Conservation (phyloP, 2,113 vertebrate species). For the Taurulus bubalis region DNA sequence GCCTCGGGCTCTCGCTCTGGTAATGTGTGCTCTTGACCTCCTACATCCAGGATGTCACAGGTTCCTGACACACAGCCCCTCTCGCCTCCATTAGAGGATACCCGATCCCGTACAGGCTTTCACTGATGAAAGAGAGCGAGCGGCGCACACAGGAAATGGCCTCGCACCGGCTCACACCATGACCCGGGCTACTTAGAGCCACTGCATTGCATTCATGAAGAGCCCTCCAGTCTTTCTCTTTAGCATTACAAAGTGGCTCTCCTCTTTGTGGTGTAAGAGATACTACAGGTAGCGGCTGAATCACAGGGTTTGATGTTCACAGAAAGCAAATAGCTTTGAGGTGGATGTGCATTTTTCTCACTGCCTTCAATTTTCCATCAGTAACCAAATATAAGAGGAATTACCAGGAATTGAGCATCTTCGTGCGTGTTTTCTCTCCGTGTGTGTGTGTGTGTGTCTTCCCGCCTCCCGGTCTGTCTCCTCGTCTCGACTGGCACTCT, state of each 20-base stretch:
- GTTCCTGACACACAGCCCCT: slow-evolving; percentile 56
- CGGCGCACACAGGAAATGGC: slow-evolving; percentile 69
- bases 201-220: slow-evolving; percentile 65
- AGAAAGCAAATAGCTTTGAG: slow-evolving; percentile 33
- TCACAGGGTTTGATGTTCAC: slow-evolving; percentile 55
- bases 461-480: slow-evolving; percentile 53
- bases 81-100: slow-evolving; percentile 80
- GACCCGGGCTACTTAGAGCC: slow-evolving; percentile 67
- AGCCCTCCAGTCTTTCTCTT: slow-evolving; percentile 67
- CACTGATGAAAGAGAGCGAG: slow-evolving; percentile 56
- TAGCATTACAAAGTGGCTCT: slow-evolving; percentile 59
- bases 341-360: slow-evolving; percentile 8
- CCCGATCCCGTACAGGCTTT: slow-evolving; percentile 71
- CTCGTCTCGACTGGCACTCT: slow-evolving; percentile 53
- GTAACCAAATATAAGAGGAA: slow-evolving; percentile 21
- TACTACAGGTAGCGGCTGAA: slow-evolving; percentile 60
- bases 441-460: slow-evolving; percentile 33
- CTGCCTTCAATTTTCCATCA: slow-evolving; percentile 12
- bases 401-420: slow-evolving; percentile 2
- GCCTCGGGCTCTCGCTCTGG: slow-evolving; percentile 29
- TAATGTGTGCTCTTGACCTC: slow-evolving; percentile 64
- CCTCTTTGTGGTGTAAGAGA: slow-evolving; percentile 60
- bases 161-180: slow-evolving; percentile 52
- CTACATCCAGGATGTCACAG: slow-evolving; percentile 60
- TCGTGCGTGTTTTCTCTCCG: neutral